A percentile compares a stretch with the other conserved stretches of the same genome.
phyloP scores from a whole-genome alignment of 2,797 vertebrate genomes.

The Cygnus olor region DNA sequence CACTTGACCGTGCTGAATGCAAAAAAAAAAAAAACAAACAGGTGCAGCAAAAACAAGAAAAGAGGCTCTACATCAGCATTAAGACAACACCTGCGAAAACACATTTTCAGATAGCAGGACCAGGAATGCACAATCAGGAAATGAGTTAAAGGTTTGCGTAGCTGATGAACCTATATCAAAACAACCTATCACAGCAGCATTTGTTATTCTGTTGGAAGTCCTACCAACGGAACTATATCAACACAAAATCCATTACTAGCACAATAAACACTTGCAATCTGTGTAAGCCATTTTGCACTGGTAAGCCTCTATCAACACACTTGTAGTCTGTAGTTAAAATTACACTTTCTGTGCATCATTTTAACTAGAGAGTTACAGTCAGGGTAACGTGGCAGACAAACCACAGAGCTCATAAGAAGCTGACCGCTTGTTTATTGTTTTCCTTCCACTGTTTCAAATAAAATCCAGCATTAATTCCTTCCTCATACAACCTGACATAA shows the following conservation, averaged over 20 bases:
- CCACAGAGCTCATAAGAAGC: not conserved
- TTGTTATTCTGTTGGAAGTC: not conserved
- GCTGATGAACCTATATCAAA: not conserved
- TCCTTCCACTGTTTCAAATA: not conserved
- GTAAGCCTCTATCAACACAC: accelerated
- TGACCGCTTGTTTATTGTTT: not conserved
- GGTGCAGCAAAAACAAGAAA: not conserved
- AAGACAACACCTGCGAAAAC: not conserved
- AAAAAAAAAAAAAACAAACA: not conserved
- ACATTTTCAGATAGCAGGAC: not conserved
- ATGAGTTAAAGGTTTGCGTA: not conserved
- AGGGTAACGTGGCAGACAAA: not conserved
- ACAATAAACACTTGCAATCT: not conserved
- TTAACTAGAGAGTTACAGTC: not conserved
- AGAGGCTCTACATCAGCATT: not conserved
- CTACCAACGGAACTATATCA: not conserved
- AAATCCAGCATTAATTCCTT: not conserved
- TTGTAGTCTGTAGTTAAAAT: not conserved
- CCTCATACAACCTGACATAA: not conserved
- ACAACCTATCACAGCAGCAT: not conserved
- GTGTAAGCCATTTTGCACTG: not conserved
- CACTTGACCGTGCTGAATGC: not conserved
- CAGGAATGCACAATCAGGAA: not conserved
- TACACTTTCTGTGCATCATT: not conserved
- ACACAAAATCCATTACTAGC: not conserved